A percentile compares a stretch with the other conserved stretches of the same genome.
Evolutionary conservation across 2,113 vertebrate genomes (phyloP).

Genomic region (Galemys pyrenaicus): DNA sequence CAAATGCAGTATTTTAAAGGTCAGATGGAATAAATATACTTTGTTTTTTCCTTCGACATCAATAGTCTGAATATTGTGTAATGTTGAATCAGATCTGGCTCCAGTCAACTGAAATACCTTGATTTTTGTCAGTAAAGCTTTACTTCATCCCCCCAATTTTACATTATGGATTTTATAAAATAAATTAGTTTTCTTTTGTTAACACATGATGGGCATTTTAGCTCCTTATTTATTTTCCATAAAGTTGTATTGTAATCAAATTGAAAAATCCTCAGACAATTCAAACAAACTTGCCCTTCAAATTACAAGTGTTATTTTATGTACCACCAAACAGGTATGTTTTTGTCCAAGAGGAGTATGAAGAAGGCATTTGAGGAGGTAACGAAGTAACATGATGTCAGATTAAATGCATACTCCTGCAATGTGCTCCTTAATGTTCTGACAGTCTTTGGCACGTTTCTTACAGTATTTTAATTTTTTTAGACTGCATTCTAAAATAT

Average conservation of each 20-base stretch:
- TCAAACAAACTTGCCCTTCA: neutral
- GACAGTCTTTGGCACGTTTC: neutral
- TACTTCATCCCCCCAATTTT: neutral
- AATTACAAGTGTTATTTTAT: neutral
- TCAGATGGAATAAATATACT: neutral
- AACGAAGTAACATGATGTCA: neutral
- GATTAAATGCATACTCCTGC: neutral
- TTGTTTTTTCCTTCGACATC: neutral
- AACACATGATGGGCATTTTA: neutral
- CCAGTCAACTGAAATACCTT: neutral
- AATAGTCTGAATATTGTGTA: neutral
- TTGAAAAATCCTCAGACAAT: neutral
- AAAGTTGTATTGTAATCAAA: slow-evolving; percentile 11
- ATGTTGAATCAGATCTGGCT: neutral
- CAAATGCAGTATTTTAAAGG: neutral
- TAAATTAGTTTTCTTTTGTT: neutral
- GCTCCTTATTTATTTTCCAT: neutral
- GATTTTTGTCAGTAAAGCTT: neutral
- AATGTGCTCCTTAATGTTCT: neutral
- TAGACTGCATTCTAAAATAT: neutral
- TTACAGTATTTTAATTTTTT: neutral
- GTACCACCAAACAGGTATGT: neutral
- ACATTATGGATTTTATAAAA: neutral
- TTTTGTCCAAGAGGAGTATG: neutral
- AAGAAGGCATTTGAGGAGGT: neutral